These are phyloP conservation scores for Cygnus buccinator DNA, from an alignment of 2,113 vertebrate species.

Conservation along the genomic window DNA sequence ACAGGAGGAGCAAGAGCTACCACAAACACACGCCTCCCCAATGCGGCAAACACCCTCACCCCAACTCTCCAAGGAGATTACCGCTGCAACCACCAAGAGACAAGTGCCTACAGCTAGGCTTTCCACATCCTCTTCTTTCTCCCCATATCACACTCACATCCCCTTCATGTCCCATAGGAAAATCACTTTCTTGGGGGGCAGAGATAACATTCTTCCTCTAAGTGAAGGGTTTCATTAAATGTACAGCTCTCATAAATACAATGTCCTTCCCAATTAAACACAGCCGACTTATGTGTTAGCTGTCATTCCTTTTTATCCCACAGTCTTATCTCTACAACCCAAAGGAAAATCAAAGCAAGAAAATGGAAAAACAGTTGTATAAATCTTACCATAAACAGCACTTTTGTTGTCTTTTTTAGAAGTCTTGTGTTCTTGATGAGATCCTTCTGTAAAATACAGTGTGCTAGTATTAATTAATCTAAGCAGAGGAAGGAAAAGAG, in stretches of 20 bases:
- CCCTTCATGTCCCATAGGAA: background rate
- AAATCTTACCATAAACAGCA: slow-evolving; percentile 74
- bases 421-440: slow-evolving; percentile 67
- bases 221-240: background rate
- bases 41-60: background rate
- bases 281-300: background rate
- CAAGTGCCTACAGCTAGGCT: background rate
- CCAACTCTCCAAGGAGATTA: background rate
- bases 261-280: background rate
- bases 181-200: background rate
- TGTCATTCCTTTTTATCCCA: background rate
- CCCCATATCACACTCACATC: accelerated
- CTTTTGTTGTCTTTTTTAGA: slow-evolving; percentile 74
- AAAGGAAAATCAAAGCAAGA: slow-evolving; percentile 2
- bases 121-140: background rate
- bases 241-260: background rate
- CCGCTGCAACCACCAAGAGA: background rate
- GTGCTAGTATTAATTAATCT: background rate
- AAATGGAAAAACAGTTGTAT: background rate
- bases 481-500: background rate
- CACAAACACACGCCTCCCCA: background rate
- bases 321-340: background rate
- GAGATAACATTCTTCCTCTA: background rate
- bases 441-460: slow-evolving; percentile 71
- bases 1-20: background rate